These are phyloP conservation scores for Diadromus collaris DNA, from an alignment of 2,888 invertebrate species.

Conservation along the genomic window DNA sequence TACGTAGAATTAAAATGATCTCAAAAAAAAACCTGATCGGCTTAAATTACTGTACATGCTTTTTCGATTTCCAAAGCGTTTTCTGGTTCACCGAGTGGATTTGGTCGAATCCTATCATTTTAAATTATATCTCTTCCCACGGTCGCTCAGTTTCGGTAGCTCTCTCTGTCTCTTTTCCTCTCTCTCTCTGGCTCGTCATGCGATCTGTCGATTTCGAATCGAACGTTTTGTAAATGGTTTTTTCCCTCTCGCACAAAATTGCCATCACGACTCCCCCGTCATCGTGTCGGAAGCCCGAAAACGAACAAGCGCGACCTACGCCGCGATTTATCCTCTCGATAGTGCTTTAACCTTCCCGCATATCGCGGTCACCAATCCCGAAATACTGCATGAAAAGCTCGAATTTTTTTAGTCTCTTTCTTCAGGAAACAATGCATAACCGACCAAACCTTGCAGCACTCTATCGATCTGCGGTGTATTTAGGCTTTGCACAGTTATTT, in stretches of 20 bases:
- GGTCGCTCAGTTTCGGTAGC: background rate
- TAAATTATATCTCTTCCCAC: slow-evolving; percentile 21
- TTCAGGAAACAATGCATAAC: background rate
- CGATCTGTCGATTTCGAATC: slow-evolving; percentile 21
- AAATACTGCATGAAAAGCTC: background rate
- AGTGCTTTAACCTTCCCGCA: slow-evolving; percentile 9
- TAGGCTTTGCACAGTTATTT: slow-evolving; percentile 28
- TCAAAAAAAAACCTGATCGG: slow-evolving; percentile 14
- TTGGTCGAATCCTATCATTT: slow-evolving; percentile 13
- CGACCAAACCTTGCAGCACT: background rate
- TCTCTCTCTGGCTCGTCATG: slow-evolving; percentile 2
- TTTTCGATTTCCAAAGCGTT: slow-evolving; percentile 38
- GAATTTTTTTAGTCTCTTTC: background rate
- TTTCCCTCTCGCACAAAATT: slow-evolving; percentile 37
- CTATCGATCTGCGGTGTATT: background rate
- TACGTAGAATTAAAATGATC: background rate
- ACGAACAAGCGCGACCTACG: background rate
- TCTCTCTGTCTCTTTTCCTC: background rate
- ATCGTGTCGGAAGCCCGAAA: slow-evolving; percentile 14
- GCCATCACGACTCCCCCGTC: slow-evolving; percentile 1
- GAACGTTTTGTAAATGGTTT: slow-evolving; percentile 43
- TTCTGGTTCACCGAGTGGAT: slow-evolving; percentile 27
- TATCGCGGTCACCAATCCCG: background rate
- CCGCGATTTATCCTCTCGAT: slow-evolving; percentile 1
- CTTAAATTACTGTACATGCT: slow-evolving; percentile 16